These are phyloP conservation scores for Tinea semifulvella DNA, from an alignment of 2,888 invertebrate genomes.

Conservation along the genomic window DNA sequence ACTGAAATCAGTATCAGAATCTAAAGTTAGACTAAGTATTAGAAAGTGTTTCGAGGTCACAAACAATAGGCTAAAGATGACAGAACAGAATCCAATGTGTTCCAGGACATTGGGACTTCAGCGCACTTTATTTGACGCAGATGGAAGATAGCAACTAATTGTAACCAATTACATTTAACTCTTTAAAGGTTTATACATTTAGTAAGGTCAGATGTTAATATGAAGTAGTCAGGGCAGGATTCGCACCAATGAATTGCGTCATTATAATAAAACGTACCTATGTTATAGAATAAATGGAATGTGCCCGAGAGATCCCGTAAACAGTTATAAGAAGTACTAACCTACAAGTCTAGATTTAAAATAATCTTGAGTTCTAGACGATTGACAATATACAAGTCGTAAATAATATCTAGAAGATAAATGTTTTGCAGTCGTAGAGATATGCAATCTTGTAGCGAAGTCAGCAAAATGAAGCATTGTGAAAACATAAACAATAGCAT, in stretches of 20 bases:
- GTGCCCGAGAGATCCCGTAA: too few species aligned
- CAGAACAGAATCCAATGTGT: neutral
- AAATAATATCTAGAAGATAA: slow-evolving; percentile 8
- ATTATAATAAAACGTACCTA: neutral
- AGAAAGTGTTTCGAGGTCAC: neutral
- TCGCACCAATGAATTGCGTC: neutral
- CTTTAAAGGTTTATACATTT: neutral
- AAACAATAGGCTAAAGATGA: slow-evolving; percentile 1
- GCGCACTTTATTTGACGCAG: neutral
- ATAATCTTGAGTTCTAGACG: slow-evolving; percentile 2
- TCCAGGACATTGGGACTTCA: neutral
- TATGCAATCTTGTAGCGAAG: slow-evolving; percentile 7
- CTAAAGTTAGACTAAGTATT: neutral
- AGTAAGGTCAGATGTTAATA: neutral
- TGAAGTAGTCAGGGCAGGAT: neutral
- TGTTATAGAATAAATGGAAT: neutral
- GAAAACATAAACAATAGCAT: slow-evolving; percentile 7
- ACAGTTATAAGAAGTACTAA: slow-evolving; percentile 5
- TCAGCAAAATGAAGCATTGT: slow-evolving; percentile 4
- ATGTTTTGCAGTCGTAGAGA: slow-evolving; percentile 1
- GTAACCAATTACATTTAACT: neutral
- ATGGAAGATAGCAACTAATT: neutral
- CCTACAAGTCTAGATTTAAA: slow-evolving; percentile 8
- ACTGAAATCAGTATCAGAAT: too few species aligned
- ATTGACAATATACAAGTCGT: slow-evolving; percentile 8